A percentile compares a stretch with the other conserved stretches of the same genome.
Evolutionary conservation across 2,113 vertebrate genomes (phyloP).

Genomic region (Lates calcarifer): DNA sequence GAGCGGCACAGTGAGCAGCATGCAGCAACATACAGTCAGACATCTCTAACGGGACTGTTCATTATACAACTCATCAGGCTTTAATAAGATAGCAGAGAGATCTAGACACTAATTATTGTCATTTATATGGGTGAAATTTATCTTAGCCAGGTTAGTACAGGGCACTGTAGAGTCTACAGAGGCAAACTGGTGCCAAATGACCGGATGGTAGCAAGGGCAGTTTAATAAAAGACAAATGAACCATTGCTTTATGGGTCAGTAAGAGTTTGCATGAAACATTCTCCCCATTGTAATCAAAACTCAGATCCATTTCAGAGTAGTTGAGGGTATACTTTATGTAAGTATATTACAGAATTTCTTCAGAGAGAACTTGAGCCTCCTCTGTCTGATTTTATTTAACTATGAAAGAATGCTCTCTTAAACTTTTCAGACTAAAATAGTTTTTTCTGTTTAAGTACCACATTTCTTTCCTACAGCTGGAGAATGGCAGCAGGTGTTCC

Average conservation of each 20-base stretch:
- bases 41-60: background rate
- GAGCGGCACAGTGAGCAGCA: background rate
- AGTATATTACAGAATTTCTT: background rate
- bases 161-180: background rate
- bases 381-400: background rate
- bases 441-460: background rate
- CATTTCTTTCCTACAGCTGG: background rate
- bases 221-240: slow-evolving; percentile 32
- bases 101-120: slow-evolving; percentile 7
- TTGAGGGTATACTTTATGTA: background rate
- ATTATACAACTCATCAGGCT: slow-evolving; percentile 40
- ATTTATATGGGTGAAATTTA: background rate
- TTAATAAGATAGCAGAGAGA: slow-evolving; percentile 24
- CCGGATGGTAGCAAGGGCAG: slow-evolving; percentile 8
- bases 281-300: background rate
- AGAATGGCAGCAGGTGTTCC: background rate
- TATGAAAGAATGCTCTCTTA: no score
- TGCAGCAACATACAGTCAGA: background rate
- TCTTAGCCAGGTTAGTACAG: slow-evolving; percentile 27
- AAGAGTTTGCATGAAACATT: slow-evolving; percentile 11
- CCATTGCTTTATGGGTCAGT: slow-evolving; percentile 21
- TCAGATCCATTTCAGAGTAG: background rate
- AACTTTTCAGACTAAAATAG: background rate
- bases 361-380: background rate
- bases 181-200: background rate